phyloP scores from a whole-genome alignment of 2,888 invertebrate genomes.

The Macrosiphum euphorbiae region DNA sequence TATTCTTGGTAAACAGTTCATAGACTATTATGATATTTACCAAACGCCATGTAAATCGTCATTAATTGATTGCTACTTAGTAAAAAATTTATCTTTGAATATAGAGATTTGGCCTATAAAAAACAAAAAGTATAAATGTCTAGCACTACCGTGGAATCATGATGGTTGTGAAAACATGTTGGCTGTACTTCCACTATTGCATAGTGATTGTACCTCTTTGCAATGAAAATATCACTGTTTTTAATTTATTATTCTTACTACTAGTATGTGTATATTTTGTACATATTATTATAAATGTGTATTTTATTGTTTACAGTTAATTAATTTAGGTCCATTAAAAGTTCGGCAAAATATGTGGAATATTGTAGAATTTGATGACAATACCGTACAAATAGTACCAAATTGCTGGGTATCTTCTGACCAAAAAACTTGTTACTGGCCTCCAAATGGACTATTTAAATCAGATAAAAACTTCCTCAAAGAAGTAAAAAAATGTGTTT shows the following conservation, averaged over 20 bases:
- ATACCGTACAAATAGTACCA: neutral
- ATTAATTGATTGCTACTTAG: neutral
- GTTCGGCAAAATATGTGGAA: neutral
- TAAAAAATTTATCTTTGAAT: neutral
- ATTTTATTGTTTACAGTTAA: no score
- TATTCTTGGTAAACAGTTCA: neutral
- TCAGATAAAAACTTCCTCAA: neutral
- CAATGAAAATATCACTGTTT: no score
- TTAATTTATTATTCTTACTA: no score
- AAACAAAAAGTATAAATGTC: neutral
- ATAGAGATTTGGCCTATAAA: neutral
- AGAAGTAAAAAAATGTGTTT: neutral
- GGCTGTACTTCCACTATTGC: neutral
- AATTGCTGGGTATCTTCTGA: neutral
- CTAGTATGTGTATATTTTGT: no score
- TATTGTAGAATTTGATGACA: neutral
- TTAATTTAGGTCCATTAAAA: neutral
- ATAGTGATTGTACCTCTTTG: neutral
- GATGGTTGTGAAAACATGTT: neutral
- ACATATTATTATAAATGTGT: no score
- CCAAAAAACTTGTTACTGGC: neutral
- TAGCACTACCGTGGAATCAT: neutral
- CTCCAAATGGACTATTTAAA: neutral
- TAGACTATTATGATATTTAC: neutral
- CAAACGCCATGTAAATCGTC: neutral